Base-by-base conservation (phyloP, 2,113 vertebrate species). In the Hippoglossus stenolepis region DNA sequence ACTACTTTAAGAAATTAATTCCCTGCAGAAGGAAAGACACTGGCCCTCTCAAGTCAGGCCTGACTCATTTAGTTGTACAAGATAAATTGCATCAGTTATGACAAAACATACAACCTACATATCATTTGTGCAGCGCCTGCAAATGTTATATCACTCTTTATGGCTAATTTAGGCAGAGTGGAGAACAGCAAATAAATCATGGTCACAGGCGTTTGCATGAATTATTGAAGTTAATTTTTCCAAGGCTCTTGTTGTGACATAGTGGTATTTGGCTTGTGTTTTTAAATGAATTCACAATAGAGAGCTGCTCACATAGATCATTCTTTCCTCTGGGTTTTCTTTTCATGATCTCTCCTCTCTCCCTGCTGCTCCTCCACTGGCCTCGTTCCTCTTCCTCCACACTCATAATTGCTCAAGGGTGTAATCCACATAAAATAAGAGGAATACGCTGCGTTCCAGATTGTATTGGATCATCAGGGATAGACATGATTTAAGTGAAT, bases 81-180 rank as follows among this genome's bases (percentile, higher is more conserved):
- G 65, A 89, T 82, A 8, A 74, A 85, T 80, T 31, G 57, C 61
- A 51, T 78, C 20, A 40, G 79, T 80, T 75, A 78, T 60, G 74
- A 80, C 73, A 60, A 85, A 86, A 89, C 87, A 86, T 82, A 86
- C 84, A 88, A 76, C 75, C 87, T 73, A 82, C 84, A 89, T 75
- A 82, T 89, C 72, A 86, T 80, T 71, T 83, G 70, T 85, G 73
- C 80, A 65, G 23, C 0, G 73, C 73, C 73, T 80, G 83, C 80
- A 80, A 77, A 80, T 83, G 80, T 83, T 83, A 26, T 64, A 83
- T 85, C 70, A 77, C 70, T 83, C 58, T 87, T 80, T 68, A 77
- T 71, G 62, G 75, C 76, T 76, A 73, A 77, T 85, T 85, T 80
- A 72, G 26, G 28, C 73, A 24, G 76, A 77, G 76, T 67, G 26